Percentiles rank a stretch among this genome's conserved stretches.
Conservation (phyloP, 2,888 invertebrate genomes). For the Ochropleura leucogaster region DNA sequence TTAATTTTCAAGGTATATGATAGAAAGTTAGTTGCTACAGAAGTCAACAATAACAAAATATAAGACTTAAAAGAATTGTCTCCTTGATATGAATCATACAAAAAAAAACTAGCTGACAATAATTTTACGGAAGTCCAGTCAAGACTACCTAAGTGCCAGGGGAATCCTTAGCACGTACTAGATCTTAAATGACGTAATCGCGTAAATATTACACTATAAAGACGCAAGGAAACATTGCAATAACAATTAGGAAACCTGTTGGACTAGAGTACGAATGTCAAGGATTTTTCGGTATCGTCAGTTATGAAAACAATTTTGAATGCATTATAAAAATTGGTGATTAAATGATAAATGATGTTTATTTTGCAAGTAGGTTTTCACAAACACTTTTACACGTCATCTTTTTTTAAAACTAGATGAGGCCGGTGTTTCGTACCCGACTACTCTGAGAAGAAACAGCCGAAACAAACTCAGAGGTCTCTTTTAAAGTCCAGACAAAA, state of each 20-base stretch:
- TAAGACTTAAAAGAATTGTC: background rate
- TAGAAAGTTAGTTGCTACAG: too few species aligned
- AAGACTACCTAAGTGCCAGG: background rate
- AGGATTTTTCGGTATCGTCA: constrained; percentile 30
- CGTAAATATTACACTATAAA: constrained; percentile 6
- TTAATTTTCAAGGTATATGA: too few species aligned
- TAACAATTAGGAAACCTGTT: constrained; percentile 21
- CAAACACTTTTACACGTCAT: too few species aligned
- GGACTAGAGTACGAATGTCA: constrained; percentile 52
- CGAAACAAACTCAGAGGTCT: too few species aligned
- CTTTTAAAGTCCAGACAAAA: too few species aligned
- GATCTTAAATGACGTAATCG: constrained; percentile 15
- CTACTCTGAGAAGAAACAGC: too few species aligned
- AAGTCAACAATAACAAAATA: background rate
- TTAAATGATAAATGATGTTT: too few species aligned
- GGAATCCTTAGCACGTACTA: constrained; percentile 16
- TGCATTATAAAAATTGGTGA: background rate
- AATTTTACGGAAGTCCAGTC: background rate
- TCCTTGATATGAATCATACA: background rate
- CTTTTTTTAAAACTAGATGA: too few species aligned
- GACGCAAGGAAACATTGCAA: constrained; percentile 32
- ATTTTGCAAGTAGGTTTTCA: too few species aligned
- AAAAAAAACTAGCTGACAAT: background rate
- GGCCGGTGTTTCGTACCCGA: too few species aligned
- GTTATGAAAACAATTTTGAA: background rate